Conservation (phyloP, 2,888 invertebrate genomes). For the Chromoteleia sp. region DNA sequence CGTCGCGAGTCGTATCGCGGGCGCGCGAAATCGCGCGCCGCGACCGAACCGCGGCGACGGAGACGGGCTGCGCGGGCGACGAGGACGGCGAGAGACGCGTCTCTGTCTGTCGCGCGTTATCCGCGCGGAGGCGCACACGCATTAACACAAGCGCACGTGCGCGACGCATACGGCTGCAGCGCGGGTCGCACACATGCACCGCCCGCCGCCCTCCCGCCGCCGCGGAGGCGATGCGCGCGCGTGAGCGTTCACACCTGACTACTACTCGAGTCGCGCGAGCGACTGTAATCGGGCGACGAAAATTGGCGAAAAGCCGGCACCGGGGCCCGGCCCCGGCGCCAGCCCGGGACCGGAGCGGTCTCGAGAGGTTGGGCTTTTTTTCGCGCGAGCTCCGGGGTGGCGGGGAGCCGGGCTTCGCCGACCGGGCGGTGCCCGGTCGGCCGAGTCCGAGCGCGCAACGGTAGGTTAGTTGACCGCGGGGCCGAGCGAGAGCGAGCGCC, state of each 20-base stretch:
- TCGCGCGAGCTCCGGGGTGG: constrained; percentile 34
- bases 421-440: constrained; percentile 75
- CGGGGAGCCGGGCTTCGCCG: constrained; percentile 8
- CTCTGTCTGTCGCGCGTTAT: constrained; percentile 27
- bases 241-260: constrained; percentile 84
- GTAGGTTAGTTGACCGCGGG: constrained; percentile 85
- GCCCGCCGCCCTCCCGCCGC: constrained; percentile 31
- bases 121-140: constrained; percentile 29
- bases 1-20: background rate
- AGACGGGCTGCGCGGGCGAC: background rate
- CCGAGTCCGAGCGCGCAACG: constrained; percentile 75
- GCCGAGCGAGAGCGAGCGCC: constrained; percentile 82
- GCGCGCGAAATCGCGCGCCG: constrained; percentile 1
- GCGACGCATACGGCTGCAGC: constrained; percentile 12
- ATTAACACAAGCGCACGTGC: constrained; percentile 37
- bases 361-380: background rate
- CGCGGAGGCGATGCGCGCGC: constrained; percentile 74
- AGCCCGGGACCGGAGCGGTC: constrained; percentile 50
- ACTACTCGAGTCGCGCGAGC: constrained; percentile 80
- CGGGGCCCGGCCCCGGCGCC: constrained; percentile 38
- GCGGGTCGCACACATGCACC: constrained; percentile 37
- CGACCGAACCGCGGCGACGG: background rate
- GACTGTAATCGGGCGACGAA: constrained; percentile 27
- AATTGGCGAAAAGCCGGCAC: background rate
- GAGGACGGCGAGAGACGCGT: background rate